Evolutionary conservation across 2,113 vertebrate genomes (phyloP), one percentile per base, ranked within the genome.

Genomic region (Riparia riparia): DNA sequence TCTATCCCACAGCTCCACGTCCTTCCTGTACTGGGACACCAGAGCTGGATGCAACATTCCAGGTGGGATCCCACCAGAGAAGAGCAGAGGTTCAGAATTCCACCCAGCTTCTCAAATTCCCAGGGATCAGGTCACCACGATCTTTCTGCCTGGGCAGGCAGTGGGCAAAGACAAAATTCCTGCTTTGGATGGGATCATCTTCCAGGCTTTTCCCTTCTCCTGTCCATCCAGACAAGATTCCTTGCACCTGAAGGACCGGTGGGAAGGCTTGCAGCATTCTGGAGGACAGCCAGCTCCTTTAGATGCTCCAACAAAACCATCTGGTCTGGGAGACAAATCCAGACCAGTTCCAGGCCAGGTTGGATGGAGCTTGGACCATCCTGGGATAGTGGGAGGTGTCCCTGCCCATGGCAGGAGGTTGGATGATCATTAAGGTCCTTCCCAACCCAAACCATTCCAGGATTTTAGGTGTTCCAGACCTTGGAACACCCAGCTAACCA

Each of bases 1-100:
- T 82, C 1, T 0, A 17, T 60, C 53, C 53, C 20, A 25, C 19
- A 45, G 37, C 24, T 82, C n/a, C 86, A 41, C 0, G 0, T 74
- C n/a, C 53, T 60, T 47, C 29, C 47, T 21, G 11, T n/a, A 53
- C 24, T 68, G 53, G 24, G 8, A 39, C 12, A 21, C 28, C 44
- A 29, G 10, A 47, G 39, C 9, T 53, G 86, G 39, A 15, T 31
- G 51, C 31, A 29, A 1, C 15, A 29, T 51, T 65, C 20, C 58
- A 21, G 53, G 20, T 50, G 44, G 50, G 21, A 37, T 72, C 25
- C 29, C 6, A 1, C 41, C 32, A 7, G 28, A 42, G 50, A 13
- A 16, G 50, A 50, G 26, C 18, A 57, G 50, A 89, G 51, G 14
- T 21, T 21, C 11, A 50, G 63, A 29, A 60, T 53, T 49, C 58